Percentiles rank a stretch among this genome's conserved stretches.
Conservation (phyloP, 2,888 invertebrate genomes). For the Phyllotreta cruciferae region DNA sequence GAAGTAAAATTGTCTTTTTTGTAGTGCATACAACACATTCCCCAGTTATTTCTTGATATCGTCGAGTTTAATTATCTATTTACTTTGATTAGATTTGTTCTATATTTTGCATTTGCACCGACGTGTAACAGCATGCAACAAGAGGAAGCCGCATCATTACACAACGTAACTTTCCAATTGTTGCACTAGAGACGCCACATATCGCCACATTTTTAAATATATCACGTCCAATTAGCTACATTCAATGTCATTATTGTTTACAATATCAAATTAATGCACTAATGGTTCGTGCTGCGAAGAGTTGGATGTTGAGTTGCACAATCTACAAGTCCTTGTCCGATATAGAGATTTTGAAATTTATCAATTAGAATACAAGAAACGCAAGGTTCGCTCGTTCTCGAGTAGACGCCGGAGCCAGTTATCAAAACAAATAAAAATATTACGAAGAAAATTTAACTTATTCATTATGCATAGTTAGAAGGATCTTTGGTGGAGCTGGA, state of each 20-base stretch:
- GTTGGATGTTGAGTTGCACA: slow-evolving; percentile 8
- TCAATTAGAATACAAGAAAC: slow-evolving; percentile 6
- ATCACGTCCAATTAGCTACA: slow-evolving; percentile 6
- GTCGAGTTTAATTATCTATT: too few species aligned
- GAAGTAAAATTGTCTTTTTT: not conserved
- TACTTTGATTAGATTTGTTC: not conserved
- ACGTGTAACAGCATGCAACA: not conserved
- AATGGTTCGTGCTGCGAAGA: slow-evolving; percentile 10
- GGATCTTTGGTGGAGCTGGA: too few species aligned
- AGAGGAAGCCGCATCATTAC: slow-evolving; percentile 6
- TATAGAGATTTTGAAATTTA: slow-evolving; percentile 8
- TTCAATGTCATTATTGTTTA: slow-evolving; percentile 20
- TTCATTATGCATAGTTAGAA: too few species aligned
- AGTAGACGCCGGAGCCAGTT: too few species aligned
- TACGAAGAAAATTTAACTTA: not conserved
- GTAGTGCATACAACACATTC: too few species aligned
- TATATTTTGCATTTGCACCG: not conserved
- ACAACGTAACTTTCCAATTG: slow-evolving; percentile 12
- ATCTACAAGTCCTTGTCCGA: slow-evolving; percentile 15
- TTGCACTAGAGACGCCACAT: not conserved
- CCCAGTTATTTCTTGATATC: too few species aligned
- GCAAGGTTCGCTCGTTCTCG: not conserved
- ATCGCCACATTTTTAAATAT: slow-evolving; percentile 3
- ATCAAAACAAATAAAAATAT: not conserved
- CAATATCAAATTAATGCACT: slow-evolving; percentile 10